Evolutionary conservation across 1,140 invertebrate genomes (phyloP).

Genomic region (Drosophila sproati): DNA sequence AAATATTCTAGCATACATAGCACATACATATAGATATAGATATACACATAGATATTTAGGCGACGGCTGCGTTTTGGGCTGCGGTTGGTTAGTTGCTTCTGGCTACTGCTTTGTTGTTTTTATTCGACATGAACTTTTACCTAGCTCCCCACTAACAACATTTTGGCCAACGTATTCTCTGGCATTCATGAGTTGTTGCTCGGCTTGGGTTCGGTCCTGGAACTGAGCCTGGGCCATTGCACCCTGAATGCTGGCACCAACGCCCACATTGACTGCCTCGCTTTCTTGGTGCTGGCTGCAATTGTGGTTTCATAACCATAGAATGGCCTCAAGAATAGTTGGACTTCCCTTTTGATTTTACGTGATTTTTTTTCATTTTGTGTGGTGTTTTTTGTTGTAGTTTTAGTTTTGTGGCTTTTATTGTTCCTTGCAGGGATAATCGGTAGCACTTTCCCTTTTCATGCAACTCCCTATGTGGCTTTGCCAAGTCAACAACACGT

Average conservation of each 20-base stretch:
- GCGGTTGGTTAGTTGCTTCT: conserved; percentile 25
- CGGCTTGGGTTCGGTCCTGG: conserved; percentile 28
- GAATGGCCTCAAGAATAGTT: conserved; percentile 7
- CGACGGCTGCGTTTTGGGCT: conserved; percentile 23
- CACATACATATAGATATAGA: neutral
- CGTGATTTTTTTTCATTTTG: neutral
- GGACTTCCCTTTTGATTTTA: neutral
- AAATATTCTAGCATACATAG: conserved; percentile 14
- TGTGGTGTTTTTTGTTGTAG: neutral
- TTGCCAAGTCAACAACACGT: conserved; percentile 31
- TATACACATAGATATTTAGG: conserved; percentile 10
- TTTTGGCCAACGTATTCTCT: conserved; percentile 38
- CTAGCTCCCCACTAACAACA: conserved; percentile 36
- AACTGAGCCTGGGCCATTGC: conserved; percentile 7
- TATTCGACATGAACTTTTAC: conserved; percentile 67
- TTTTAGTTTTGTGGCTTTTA: conserved; percentile 42
- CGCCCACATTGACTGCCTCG: conserved; percentile 9
- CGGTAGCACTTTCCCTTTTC: conserved; percentile 31
- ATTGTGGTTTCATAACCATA: conserved; percentile 11
- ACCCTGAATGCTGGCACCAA: conserved; percentile 1
- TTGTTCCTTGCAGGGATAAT: conserved; percentile 21
- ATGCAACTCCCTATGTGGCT: neutral
- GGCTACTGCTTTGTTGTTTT: conserved; percentile 54
- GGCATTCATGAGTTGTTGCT: conserved; percentile 60
- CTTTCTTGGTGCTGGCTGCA: conserved; percentile 4